These are phyloP conservation scores for Lithodes maja DNA, from an alignment of 2,888 invertebrate species.

Conservation along the genomic window DNA sequence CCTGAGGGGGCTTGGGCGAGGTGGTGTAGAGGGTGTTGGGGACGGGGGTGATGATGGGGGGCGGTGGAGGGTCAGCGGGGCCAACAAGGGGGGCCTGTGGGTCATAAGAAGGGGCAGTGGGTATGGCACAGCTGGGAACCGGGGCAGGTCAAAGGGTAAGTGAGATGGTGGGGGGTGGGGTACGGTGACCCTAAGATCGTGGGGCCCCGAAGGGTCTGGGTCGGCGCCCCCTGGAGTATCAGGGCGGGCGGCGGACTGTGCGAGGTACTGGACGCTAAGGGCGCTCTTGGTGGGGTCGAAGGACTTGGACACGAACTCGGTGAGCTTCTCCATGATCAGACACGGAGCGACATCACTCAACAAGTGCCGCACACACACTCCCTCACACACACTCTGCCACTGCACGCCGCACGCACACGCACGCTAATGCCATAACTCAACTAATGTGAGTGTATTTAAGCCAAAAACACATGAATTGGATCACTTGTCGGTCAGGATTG, in stretches of 20 bases:
- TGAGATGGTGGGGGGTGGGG: slow-evolving; percentile 56
- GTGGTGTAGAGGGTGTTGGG: slow-evolving; percentile 36
- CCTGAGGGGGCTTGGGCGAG: slow-evolving; percentile 49
- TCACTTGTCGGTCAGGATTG: slow-evolving; percentile 70
- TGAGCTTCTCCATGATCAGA: slow-evolving; percentile 67
- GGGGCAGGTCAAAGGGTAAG: slow-evolving; percentile 53
- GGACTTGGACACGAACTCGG: slow-evolving; percentile 70
- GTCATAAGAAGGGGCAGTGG: slow-evolving; percentile 51
- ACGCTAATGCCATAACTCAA: slow-evolving; percentile 64
- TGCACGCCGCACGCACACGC: background rate
- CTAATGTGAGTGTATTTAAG: slow-evolving; percentile 70
- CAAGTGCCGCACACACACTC: slow-evolving; percentile 4
- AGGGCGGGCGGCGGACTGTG: slow-evolving; percentile 68
- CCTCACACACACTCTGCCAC: background rate
- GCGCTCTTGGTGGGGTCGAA: slow-evolving; percentile 70
- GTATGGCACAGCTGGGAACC: slow-evolving; percentile 51
- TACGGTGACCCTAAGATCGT: slow-evolving; percentile 55
- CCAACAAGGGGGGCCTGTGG: slow-evolving; percentile 34
- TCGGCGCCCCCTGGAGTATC: slow-evolving; percentile 54
- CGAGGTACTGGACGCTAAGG: slow-evolving; percentile 69
- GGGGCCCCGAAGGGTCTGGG: slow-evolving; percentile 39
- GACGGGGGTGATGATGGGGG: slow-evolving; percentile 29
- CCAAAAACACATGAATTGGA: slow-evolving; percentile 70
- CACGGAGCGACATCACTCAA: background rate
- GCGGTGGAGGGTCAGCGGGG: slow-evolving; percentile 35